Evolutionary conservation across 2,113 vertebrate genomes (phyloP).

Genomic region (Hipposideros armiger): DNA sequence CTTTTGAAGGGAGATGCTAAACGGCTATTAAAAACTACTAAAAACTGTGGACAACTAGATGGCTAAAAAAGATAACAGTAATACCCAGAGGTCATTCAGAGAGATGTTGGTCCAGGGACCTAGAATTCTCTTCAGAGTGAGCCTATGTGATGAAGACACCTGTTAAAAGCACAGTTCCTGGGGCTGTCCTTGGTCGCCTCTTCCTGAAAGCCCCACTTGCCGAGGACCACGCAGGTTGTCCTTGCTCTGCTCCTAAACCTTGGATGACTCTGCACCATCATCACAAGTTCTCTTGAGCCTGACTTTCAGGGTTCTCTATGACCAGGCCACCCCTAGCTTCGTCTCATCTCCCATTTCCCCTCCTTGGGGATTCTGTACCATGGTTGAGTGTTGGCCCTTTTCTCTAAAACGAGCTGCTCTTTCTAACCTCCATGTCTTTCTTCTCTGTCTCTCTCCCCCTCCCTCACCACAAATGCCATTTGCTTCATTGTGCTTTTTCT

Average conservation of each 20-base stretch:
- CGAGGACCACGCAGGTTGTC: neutral
- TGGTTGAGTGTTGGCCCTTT: fast-evolving
- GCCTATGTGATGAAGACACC: neutral
- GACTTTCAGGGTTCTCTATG: neutral
- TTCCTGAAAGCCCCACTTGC: neutral
- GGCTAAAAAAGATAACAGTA: neutral
- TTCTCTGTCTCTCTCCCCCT: neutral
- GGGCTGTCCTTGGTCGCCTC: neutral
- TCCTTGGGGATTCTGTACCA: fast-evolving
- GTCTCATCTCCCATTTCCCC: neutral
- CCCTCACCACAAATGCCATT: neutral
- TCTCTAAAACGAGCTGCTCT: neutral
- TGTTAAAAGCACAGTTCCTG: neutral
- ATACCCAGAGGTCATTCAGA: neutral
- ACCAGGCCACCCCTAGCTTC: neutral
- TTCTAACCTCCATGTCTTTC: neutral
- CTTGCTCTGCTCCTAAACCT: neutral
- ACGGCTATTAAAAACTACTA: neutral
- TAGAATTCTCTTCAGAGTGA: neutral
- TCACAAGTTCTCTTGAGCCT: neutral
- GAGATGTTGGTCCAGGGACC: neutral
- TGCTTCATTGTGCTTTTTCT: neutral
- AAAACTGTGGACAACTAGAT: neutral
- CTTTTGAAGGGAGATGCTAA: neutral
- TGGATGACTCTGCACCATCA: neutral